Conservation (phyloP, 2,888 invertebrate species). For the Branchellion lobata region DNA sequence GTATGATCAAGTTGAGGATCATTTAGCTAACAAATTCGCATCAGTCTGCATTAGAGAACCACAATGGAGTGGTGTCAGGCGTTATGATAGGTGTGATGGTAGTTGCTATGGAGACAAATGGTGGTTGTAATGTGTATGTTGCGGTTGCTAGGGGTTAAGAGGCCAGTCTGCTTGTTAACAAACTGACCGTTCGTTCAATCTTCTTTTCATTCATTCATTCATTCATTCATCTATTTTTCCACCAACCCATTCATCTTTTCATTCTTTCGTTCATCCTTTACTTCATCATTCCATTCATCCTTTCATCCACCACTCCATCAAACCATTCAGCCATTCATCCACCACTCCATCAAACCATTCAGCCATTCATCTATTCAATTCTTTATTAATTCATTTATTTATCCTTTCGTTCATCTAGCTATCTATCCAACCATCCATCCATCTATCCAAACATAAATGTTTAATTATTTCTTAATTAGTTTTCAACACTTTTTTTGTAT, state of each 20-base stretch:
- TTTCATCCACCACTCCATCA: background rate
- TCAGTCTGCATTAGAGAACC: too few relatives aligned
- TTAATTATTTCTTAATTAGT: background rate
- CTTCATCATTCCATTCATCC: conserved; percentile 1
- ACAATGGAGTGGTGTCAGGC: too few relatives aligned
- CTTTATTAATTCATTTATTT: background rate
- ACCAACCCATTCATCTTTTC: background rate
- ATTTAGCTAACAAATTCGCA: too few relatives aligned
- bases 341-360: background rate
- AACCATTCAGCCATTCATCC: background rate
- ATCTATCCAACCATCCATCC: background rate
- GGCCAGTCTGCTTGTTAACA: too few relatives aligned
- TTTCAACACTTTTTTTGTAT: background rate
- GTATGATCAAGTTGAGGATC: too few relatives aligned
- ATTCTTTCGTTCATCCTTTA: background rate
- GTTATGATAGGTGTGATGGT: too few relatives aligned
- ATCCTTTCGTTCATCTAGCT: background rate
- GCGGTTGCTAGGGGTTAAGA: too few relatives aligned
- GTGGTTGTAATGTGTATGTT: too few relatives aligned
- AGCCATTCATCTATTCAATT: background rate
- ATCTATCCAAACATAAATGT: background rate
- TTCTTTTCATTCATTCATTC: too few relatives aligned
- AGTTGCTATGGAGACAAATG: too few relatives aligned
- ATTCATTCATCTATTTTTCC: background rate
- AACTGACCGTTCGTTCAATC: too few relatives aligned